Evolutionary conservation across 2,888 invertebrate species (phyloP).

Genomic region (Eutolmus rufibarbis): DNA sequence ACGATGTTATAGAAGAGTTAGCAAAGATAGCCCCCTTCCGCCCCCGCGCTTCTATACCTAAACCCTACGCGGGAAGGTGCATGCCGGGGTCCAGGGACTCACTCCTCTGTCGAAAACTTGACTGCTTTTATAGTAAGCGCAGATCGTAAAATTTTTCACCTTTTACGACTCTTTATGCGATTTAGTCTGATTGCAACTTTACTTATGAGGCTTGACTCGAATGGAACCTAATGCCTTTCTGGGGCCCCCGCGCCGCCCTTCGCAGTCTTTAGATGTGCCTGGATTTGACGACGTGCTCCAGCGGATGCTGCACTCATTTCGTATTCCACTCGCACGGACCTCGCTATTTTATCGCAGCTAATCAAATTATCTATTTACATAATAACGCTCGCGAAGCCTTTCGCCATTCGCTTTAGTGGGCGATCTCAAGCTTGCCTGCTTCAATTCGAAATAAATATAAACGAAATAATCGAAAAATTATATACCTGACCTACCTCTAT

Average conservation of each 20-base stretch:
- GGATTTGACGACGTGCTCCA: not conserved
- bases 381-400: not conserved
- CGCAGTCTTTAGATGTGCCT: not conserved
- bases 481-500: not conserved
- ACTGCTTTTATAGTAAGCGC: constrained; percentile 29
- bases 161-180: constrained; percentile 48
- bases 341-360: constrained; percentile 9
- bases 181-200: constrained; percentile 47
- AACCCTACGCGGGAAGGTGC: not conserved
- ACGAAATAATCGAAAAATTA: not conserved
- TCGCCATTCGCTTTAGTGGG: not conserved
- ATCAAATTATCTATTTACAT: constrained; percentile 30
- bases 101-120: not conserved
- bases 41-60: not conserved
- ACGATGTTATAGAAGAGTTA: not conserved
- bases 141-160: constrained; percentile 47
- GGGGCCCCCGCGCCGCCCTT: not conserved
- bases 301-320: not conserved
- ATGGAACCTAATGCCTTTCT: not conserved
- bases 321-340: not conserved
- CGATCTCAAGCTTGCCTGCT: not conserved
- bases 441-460: not conserved
- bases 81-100: not conserved
- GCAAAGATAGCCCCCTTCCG: not conserved
- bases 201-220: constrained; percentile 38